Evolutionary conservation across 2,888 invertebrate species (phyloP).

Genomic region (Peribatodes rhomboidaria): DNA sequence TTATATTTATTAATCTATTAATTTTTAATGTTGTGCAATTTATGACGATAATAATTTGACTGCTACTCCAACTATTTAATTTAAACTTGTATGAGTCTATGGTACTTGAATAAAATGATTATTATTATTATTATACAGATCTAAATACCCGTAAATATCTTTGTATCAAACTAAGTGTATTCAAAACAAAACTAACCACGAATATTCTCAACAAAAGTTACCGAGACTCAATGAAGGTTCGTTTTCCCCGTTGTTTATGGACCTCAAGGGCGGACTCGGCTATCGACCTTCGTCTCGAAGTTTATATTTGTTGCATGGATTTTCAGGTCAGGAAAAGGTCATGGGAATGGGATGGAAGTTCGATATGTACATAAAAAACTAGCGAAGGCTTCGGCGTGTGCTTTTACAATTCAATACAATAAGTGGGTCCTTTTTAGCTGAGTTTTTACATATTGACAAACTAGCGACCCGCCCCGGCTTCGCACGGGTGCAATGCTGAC

Average conservation of each 20-base stretch:
- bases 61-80: too few relatives aligned
- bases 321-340: slow-evolving; percentile 13
- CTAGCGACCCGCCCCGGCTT: too few relatives aligned
- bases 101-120: too few relatives aligned
- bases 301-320: slow-evolving; percentile 25
- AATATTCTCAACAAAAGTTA: not conserved
- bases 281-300: slow-evolving; percentile 24
- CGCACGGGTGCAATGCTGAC: too few relatives aligned
- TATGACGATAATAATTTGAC: too few relatives aligned
- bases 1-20: too few relatives aligned
- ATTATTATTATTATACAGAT: too few relatives aligned
- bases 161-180: too few relatives aligned
- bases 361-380: not conserved
- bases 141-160: too few relatives aligned
- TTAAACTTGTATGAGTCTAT: too few relatives aligned
- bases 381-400: not conserved
- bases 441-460: too few relatives aligned
- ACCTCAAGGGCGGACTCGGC: slow-evolving; percentile 16
- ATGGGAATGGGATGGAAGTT: slow-evolving; percentile 11
- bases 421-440: not conserved
- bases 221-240: slow-evolving; percentile 7
- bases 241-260: slow-evolving; percentile 19
- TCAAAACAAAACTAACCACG: not conserved
- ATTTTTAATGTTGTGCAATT: too few relatives aligned
- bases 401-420: slow-evolving; percentile 3